Conservation (phyloP, 2,888 invertebrate genomes). For the Rhagophthalmus giganteus region DNA sequence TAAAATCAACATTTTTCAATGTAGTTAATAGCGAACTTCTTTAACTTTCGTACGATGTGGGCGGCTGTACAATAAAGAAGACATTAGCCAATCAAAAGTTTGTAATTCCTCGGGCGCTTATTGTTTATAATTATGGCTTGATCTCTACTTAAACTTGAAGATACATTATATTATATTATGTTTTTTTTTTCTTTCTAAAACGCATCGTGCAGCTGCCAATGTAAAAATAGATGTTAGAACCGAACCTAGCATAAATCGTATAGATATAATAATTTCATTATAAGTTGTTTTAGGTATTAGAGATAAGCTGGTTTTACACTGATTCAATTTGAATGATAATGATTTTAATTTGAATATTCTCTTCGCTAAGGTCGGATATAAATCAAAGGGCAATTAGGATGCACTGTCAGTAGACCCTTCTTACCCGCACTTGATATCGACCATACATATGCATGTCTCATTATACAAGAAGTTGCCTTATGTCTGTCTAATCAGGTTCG, state of each 20-base stretch:
- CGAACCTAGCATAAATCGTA: too few species aligned
- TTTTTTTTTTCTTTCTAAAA: too few species aligned
- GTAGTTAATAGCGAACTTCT: constrained; percentile 14
- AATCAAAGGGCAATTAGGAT: constrained; percentile 40
- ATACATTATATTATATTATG: too few species aligned
- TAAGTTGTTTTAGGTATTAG: background rate
- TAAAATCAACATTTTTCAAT: constrained; percentile 22
- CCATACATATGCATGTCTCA: constrained; percentile 54
- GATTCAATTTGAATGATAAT: constrained; percentile 46
- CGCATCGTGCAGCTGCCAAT: too few species aligned
- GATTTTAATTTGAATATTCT: constrained; percentile 43
- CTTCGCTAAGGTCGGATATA: constrained; percentile 40
- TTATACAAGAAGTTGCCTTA: constrained; percentile 43
- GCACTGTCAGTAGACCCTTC: constrained; percentile 45
- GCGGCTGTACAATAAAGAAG: constrained; percentile 19
- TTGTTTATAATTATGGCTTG: constrained; percentile 17
- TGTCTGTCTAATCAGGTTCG: constrained; percentile 47
- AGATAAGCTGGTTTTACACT: constrained; percentile 5
- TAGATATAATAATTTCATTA: too few species aligned
- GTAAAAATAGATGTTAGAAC: too few species aligned
- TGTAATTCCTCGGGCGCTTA: constrained; percentile 11
- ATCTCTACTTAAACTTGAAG: too few species aligned
- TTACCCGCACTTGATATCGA: constrained; percentile 47
- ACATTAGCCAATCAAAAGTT: constrained; percentile 25
- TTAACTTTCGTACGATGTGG: constrained; percentile 15